phyloP scores from a whole-genome alignment of 2,113 vertebrate species.

The Bettongia penicillata region DNA sequence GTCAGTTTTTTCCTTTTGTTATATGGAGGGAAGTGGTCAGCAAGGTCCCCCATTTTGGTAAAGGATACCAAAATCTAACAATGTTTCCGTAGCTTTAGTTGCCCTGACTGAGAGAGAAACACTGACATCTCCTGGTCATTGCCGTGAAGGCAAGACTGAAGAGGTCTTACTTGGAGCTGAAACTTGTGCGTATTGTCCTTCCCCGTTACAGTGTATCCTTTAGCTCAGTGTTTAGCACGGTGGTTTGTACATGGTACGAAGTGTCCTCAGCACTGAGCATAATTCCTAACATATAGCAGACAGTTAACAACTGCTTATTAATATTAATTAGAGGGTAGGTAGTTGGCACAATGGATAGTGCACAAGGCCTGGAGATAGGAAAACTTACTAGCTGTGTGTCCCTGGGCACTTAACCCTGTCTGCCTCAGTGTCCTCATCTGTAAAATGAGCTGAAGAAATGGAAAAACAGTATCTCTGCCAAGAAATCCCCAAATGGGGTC shows the following conservation, averaged over 20 bases:
- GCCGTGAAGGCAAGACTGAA: slow-evolving; percentile 45
- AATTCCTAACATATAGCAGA: background rate
- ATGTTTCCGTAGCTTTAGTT: slow-evolving; percentile 6
- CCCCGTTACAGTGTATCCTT: background rate
- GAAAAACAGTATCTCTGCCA: no score
- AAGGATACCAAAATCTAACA: background rate
- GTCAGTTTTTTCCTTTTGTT: background rate
- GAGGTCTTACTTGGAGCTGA: background rate
- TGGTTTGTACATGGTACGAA: background rate
- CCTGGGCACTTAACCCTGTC: no score
- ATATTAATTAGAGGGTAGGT: background rate
- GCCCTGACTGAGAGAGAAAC: slow-evolving; percentile 45
- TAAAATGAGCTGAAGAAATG: no score
- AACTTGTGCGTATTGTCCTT: background rate
- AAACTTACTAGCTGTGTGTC: background rate
- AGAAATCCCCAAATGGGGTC: background rate
- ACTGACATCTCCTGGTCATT: slow-evolving; percentile 73
- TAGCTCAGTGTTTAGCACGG: background rate
- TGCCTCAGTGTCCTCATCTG: no score
- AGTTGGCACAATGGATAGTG: background rate
- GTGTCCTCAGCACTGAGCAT: background rate
- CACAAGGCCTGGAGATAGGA: background rate
- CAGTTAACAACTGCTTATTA: background rate
- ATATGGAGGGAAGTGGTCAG: background rate
- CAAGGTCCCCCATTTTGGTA: background rate